Percentiles rank a stretch among this genome's conserved stretches.
phyloP scores from a whole-genome alignment of 1,140 invertebrate genomes.

The Lordiphosa collinella region DNA sequence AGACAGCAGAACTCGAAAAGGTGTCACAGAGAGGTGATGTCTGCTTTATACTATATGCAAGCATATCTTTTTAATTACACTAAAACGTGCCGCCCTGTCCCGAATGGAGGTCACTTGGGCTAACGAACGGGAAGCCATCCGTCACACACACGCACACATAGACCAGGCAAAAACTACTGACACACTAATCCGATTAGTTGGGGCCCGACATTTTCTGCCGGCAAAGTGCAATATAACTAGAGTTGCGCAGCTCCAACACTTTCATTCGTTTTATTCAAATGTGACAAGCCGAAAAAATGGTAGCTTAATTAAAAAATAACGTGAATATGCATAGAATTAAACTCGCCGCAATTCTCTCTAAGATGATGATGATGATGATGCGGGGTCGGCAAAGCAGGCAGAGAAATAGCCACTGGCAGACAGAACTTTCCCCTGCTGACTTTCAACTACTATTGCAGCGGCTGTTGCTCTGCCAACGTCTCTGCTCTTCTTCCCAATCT shows the following conservation, averaged over 20 bases:
- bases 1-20: constrained; percentile 20
- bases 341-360: constrained; percentile 11
- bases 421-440: no score
- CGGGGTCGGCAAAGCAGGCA: no score
- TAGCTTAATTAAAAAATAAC: constrained; percentile 62
- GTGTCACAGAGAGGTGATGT: constrained; percentile 19
- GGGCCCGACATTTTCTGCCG: constrained; percentile 65
- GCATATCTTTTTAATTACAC: constrained; percentile 76
- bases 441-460: no score
- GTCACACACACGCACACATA: constrained; percentile 33
- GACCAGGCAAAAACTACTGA: constrained; percentile 48
- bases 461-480: no score
- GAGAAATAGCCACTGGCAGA: no score
- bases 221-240: constrained; percentile 42
- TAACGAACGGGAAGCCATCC: constrained; percentile 62
- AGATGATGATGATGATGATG: no score
- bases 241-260: constrained; percentile 22
- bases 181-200: constrained; percentile 77
- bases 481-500: no score
- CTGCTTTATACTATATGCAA: constrained; percentile 36
- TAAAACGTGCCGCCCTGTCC: constrained; percentile 64
- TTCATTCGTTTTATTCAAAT: constrained; percentile 75
- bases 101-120: constrained; percentile 70
- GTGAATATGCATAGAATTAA: constrained; percentile 35
- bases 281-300: constrained; percentile 65